These are phyloP conservation scores for Ptychodera flava DNA, from an alignment of 35 echinoderm and acorn worm genomes.

Conservation along the genomic window DNA sequence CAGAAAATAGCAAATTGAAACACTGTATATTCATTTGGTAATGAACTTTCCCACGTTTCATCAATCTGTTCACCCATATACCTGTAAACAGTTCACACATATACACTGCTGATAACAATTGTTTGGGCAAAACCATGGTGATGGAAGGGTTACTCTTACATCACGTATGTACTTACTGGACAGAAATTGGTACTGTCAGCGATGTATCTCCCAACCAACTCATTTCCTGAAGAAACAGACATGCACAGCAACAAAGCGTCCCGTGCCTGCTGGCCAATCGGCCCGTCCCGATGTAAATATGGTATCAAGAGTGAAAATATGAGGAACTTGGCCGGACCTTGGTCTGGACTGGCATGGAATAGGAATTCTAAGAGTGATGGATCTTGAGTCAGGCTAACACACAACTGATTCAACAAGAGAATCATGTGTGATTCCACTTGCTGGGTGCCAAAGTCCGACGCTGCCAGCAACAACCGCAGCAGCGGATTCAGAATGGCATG, in stretches of 20 bases:
- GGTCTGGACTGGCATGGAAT: slow-evolving; percentile 97
- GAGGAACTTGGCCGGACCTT: slow-evolving; percentile 95
- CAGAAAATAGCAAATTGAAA: no score
- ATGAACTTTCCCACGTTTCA: no score
- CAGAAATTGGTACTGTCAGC: slow-evolving; percentile 93
- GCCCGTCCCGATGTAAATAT: slow-evolving; percentile 85
- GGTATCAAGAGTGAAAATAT: slow-evolving; percentile 97
- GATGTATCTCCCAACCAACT: slow-evolving; percentile 88
- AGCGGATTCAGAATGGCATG: slow-evolving; percentile 76
- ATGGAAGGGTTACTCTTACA: no score
- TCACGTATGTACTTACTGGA: slow-evolving; percentile 94
- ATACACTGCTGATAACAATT: no score
- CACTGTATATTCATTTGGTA: no score
- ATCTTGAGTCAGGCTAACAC: slow-evolving; percentile 73
- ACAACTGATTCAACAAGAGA: slow-evolving; percentile 75
- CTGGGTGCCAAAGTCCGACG: slow-evolving; percentile 57
- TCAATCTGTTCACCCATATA: no score
- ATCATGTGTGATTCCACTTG: slow-evolving; percentile 72
- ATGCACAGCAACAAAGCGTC: slow-evolving; percentile 94
- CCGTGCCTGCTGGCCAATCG: slow-evolving; percentile 75
- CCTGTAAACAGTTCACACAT: no score
- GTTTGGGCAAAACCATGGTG: no score
- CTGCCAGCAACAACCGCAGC: slow-evolving; percentile 56
- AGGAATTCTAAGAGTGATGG: slow-evolving; percentile 75
- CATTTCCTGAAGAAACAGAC: slow-evolving; percentile 71